Evolutionary conservation across 2,113 vertebrate genomes (phyloP).

Genomic region (Orcinus orca): DNA sequence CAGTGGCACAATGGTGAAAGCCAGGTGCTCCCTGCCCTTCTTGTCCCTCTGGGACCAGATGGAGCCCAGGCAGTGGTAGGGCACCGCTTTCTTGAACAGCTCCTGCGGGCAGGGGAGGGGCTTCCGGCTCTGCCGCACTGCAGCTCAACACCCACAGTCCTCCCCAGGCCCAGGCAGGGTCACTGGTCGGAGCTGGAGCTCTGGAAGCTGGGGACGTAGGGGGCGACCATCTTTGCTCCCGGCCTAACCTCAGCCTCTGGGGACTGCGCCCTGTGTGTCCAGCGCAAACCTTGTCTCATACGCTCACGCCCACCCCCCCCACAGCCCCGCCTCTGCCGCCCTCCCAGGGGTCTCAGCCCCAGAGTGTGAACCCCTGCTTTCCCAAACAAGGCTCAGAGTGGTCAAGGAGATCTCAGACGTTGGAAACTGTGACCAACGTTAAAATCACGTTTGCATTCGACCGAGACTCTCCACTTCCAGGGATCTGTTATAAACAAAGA

Average conservation of each 20-base stretch:
- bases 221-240: not conserved
- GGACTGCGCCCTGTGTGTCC: not conserved
- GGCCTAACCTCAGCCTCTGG: not conserved
- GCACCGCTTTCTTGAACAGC: conserved; percentile 96
- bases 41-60: conserved; percentile 97
- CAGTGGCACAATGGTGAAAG: conserved; percentile 93
- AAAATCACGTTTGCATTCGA: not conserved
- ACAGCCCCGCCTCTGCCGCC: not conserved
- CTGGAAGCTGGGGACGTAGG: not conserved
- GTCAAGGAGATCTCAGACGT: not conserved
- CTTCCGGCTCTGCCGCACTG: rapidly evolving
- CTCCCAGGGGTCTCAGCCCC: not conserved
- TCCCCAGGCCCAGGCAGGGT: too few relatives aligned
- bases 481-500: not conserved
- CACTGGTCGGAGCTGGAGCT: not conserved
- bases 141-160: too few relatives aligned
- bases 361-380: not conserved
- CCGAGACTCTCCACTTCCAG: not conserved
- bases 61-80: conserved; percentile 95
- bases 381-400: not conserved
- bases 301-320: rapidly evolving
- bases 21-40: conserved; percentile 95
- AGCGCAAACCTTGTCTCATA: too few relatives aligned
- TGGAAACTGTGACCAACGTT: not conserved
- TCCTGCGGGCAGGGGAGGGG: conserved; percentile 82